These are phyloP conservation scores for Latrodectus hesperus DNA, from an alignment of 2,888 invertebrate species.

Conservation along the genomic window DNA sequence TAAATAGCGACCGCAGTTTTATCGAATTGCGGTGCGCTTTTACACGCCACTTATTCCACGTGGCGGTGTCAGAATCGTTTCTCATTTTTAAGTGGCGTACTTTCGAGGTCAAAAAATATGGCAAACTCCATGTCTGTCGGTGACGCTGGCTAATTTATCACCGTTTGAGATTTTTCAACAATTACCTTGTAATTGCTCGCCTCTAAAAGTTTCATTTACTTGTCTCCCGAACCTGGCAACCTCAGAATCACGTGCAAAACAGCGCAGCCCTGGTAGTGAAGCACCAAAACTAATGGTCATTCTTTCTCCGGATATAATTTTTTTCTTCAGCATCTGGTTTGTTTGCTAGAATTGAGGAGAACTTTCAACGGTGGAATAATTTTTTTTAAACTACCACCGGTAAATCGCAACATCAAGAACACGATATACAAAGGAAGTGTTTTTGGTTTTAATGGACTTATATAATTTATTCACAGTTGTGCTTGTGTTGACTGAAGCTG, in stretches of 20 bases:
- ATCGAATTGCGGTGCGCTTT: slow-evolving; percentile 59
- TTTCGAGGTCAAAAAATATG: slow-evolving; percentile 69
- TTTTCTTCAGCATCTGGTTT: not conserved
- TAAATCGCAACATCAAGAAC: slow-evolving; percentile 20
- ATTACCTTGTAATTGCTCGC: slow-evolving; percentile 68
- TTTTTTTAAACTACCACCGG: slow-evolving; percentile 27
- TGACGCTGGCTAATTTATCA: slow-evolving; percentile 64
- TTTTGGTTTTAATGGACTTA: not conserved
- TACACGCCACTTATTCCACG: slow-evolving; percentile 66
- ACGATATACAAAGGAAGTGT: not conserved
- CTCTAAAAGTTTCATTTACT: slow-evolving; percentile 65
- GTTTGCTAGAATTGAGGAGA: slow-evolving; percentile 17
- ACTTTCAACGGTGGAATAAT: slow-evolving; percentile 9
- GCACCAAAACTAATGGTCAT: slow-evolving; percentile 65
- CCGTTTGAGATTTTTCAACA: slow-evolving; percentile 63
- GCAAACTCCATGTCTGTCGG: slow-evolving; percentile 61
- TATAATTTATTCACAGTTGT: not conserved
- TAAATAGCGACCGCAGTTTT: slow-evolving; percentile 65
- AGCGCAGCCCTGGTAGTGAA: slow-evolving; percentile 58
- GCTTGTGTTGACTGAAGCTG: not conserved
- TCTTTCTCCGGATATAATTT: slow-evolving; percentile 33
- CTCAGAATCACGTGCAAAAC: slow-evolving; percentile 65
- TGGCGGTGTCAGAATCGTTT: slow-evolving; percentile 65
- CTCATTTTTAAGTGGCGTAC: slow-evolving; percentile 68
- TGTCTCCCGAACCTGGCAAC: slow-evolving; percentile 65